phyloP scores from a whole-genome alignment of 2,888 invertebrate genomes.

The Luperina testacea region DNA sequence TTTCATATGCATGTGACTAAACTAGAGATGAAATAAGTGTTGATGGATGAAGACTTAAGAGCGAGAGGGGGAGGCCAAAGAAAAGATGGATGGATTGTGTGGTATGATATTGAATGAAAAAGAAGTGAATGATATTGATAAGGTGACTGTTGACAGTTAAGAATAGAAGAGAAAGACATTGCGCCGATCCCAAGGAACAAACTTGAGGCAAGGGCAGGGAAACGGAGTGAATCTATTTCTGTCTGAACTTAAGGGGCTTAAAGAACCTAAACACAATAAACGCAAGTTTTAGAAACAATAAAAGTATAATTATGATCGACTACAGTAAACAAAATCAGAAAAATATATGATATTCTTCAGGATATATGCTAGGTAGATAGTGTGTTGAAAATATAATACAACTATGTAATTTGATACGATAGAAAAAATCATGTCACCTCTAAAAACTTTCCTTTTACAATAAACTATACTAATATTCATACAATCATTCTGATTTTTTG shows the following conservation, averaged over 20 bases:
- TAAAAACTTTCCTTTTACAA: too few relatives aligned
- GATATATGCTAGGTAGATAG: too few relatives aligned
- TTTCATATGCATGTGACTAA: background rate
- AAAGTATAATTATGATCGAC: too few relatives aligned
- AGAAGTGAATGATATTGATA: background rate
- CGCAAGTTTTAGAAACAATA: too few relatives aligned
- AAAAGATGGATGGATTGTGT: conserved; percentile 1
- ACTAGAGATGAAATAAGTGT: background rate
- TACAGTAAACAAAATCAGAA: too few relatives aligned
- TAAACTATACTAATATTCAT: too few relatives aligned
- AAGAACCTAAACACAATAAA: too few relatives aligned
- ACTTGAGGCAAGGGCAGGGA: background rate
- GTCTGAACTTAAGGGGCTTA: background rate
- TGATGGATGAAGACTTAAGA: background rate
- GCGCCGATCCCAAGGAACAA: background rate
- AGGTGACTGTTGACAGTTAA: background rate
- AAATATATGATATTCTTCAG: too few relatives aligned
- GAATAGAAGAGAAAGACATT: background rate
- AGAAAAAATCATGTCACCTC: too few relatives aligned
- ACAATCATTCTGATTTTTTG: too few relatives aligned
- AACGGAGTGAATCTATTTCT: background rate
- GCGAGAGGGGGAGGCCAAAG: background rate
- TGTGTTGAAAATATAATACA: too few relatives aligned
- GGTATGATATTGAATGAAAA: conserved; percentile 18
- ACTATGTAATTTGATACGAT: too few relatives aligned